Base-by-base conservation (phyloP, 2,888 invertebrate species). In the Catocala fraxini region DNA sequence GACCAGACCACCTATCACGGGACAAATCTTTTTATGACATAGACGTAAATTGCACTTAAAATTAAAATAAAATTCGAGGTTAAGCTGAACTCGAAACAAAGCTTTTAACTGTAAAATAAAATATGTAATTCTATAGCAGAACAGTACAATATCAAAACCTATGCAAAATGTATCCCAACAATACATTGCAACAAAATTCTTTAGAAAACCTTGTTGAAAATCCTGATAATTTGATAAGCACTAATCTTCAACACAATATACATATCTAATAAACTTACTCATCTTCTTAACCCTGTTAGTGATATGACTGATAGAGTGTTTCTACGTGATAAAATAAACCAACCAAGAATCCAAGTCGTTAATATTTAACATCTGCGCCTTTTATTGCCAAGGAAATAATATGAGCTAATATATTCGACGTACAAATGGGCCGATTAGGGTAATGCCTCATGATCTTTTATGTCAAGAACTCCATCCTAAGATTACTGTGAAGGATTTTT, bases 281-380 rank as follows among this genome's bases (percentile, higher is more conserved):
- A 3, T 54, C 51, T 55, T 51, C 55, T 56, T 60, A 52, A 41
- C 42, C 15, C 41, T 41, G 51, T 58, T 82, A 74, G 70, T 66
- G 70, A 62, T 68, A 83, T 86, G 84, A 85, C 80, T 77, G 81
- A 87, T 86, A 73, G 77, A 77, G 79, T 80, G 77, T 80, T 76
- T 60, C 70, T 77, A 72, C 80, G 80, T 81, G 82, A 83, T 81
- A 75, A 80, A 82, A 81, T 71, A 70, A 65, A 71, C 63, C 70
- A 65, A 62, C 77, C 73, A 76, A 45, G 47, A 79, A 83, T 54
- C 35, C 45, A 54, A 42, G 48, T 79, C 84, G 84, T 86, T 82
- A 85, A 86, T 87, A 85, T 85, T 85, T 83, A 85, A 84, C 80
- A 84, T 84, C 81, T 83, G 81, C 70, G 79, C 60, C 79, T 77